A percentile compares a stretch with the other conserved stretches of the same genome.
phyloP scores from a whole-genome alignment of 2,797 vertebrate species.

The Okamejei kenojei region DNA sequence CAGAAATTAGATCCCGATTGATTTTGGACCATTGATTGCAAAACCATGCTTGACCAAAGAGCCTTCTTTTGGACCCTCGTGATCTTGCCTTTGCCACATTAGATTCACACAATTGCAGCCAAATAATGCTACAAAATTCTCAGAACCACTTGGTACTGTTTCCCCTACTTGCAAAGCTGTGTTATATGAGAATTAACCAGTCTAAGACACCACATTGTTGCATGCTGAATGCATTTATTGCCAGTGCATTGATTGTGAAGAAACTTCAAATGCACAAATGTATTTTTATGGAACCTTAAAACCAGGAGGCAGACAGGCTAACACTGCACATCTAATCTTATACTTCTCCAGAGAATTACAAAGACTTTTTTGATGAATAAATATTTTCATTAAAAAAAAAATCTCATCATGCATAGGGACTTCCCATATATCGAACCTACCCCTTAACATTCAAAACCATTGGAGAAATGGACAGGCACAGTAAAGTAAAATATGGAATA shows the following conservation, averaged over 20 bases:
- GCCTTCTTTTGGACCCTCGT: background rate
- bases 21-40: background rate
- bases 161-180: background rate
- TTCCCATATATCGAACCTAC: background rate
- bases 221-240: background rate
- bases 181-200: background rate
- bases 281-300: background rate
- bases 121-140: background rate
- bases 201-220: background rate
- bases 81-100: background rate
- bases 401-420: background rate
- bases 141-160: background rate
- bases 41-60: background rate
- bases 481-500: background rate
- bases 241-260: background rate
- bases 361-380: background rate
- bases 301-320: background rate
- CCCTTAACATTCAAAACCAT: background rate
- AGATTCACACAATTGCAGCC: background rate
- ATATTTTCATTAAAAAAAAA: background rate
- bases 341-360: background rate
- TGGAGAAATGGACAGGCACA: background rate
- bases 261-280: background rate
- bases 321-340: background rate
- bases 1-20: background rate